Base-by-base conservation (phyloP, 2,113 vertebrate species). In the Psophia crepitans region DNA sequence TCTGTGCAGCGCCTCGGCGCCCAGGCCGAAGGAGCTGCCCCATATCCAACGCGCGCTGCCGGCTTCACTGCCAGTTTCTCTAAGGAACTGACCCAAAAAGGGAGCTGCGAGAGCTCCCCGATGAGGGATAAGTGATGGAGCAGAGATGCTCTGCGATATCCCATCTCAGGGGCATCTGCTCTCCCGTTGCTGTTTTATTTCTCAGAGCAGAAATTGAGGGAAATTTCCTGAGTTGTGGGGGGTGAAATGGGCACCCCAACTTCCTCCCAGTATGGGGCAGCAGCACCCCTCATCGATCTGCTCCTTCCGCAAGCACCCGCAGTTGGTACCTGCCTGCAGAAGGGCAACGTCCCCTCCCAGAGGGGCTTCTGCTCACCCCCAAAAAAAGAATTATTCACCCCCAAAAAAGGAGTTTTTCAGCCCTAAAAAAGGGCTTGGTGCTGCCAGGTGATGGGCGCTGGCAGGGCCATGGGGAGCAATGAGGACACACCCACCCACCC, bases 1-100 rank as follows among this genome's bases (percentile, higher is more conserved):
- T 32, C 56, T 1, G 20, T 3, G 43, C 26, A 18, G 43, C 20
- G 11, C 14, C 41, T 16, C 3, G 0, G 12, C 33, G 3, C 44
- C 46, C 16, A 2, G 8, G 3, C 21, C 35, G 2, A 19, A 48
- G 60, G 9, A n/a, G n/a, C 43, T 43, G 43, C 43, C 43, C 43
- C 43, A 12, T 43, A 43, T 43, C 43, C 12, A 43, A 43, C 14
- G 6, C 43, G 14, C 43, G 16, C 43, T 43, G 43, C 16, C 43
- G 16, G 43, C 43, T 43, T n/a, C n/a, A n/a, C n/a, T n/a, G n/a
- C n/a, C n/a, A n/a, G n/a, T n/a, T n/a, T n/a, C n/a, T n/a, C n/a
- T n/a, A n/a, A 43, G 43, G 43, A 14, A 43, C 14, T 43, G 43
- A 43, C 43, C 43, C 43, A 43, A 43, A 43, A 43, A 6, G 12